Conservation (phyloP, 2,888 invertebrate species). For the Colletes collaris region DNA sequence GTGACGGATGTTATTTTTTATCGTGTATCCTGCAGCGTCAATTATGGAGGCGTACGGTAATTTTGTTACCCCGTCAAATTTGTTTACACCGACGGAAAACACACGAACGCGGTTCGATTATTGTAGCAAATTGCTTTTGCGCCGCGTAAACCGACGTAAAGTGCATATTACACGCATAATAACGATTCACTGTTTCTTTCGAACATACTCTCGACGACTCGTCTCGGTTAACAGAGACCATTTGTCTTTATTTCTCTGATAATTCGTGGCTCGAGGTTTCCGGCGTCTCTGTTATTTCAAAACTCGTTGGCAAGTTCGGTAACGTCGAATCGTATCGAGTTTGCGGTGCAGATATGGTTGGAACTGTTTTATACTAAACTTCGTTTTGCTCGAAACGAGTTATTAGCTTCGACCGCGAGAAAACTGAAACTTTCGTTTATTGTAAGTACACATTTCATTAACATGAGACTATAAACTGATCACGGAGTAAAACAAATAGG, state of each 20-base stretch:
- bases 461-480: too few species aligned
- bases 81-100: neutral
- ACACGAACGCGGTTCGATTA: neutral
- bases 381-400: neutral
- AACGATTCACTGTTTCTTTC: constrained; percentile 18
- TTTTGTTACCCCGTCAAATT: neutral
- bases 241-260: constrained; percentile 32
- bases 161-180: constrained; percentile 17
- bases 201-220: constrained; percentile 1
- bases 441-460: too few species aligned
- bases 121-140: constrained; percentile 3
- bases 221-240: constrained; percentile 1
- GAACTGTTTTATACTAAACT: neutral
- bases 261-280: constrained; percentile 1
- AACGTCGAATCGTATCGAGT: neutral
- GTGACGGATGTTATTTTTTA: neutral
- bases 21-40: neutral
- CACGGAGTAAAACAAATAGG: too few species aligned
- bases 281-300: constrained; percentile 25
- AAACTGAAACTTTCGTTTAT: too few species aligned
- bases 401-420: neutral
- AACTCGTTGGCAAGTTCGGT: constrained; percentile 5
- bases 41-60: neutral
- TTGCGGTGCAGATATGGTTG: neutral
- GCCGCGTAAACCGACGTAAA: constrained; percentile 16